Conservation (phyloP, 2,888 invertebrate genomes). For the Pristionchus mayeri region DNA sequence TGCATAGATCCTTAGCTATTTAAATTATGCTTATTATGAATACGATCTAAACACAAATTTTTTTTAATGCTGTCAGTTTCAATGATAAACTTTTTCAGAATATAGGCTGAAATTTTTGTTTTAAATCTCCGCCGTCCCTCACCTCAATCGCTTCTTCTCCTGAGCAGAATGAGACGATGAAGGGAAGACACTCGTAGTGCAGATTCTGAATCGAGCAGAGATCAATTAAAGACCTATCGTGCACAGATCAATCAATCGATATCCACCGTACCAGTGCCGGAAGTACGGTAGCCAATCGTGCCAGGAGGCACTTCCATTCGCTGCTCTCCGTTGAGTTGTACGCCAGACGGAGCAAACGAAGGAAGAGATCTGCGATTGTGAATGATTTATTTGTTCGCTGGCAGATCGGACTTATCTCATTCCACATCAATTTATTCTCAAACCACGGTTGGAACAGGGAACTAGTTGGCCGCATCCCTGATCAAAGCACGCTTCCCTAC, state of each 20-base stretch:
- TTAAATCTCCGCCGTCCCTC: too few species aligned
- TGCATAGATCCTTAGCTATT: too few species aligned
- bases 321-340: neutral
- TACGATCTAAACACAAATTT: too few species aligned
- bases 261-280: conserved; percentile 30
- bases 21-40: too few species aligned
- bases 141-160: neutral
- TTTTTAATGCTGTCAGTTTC: too few species aligned
- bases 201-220: neutral
- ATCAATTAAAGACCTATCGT: neutral
- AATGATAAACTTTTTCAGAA: too few species aligned
- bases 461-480: neutral
- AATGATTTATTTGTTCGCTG: neutral
- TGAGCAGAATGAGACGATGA: neutral
- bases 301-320: conserved; percentile 18
- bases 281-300: conserved; percentile 40
- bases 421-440: neutral
- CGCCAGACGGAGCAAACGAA: conserved; percentile 1
- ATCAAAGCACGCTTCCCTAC: neutral
- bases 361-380: neutral
- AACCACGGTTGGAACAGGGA: neutral
- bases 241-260: neutral
- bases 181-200: conserved; percentile 29
- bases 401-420: too few species aligned
- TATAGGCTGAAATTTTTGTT: too few species aligned